A percentile compares a stretch with the other conserved stretches of the same genome.
phyloP scores from a whole-genome alignment of 2,888 invertebrate genomes.

The Bombyx huttoni region DNA sequence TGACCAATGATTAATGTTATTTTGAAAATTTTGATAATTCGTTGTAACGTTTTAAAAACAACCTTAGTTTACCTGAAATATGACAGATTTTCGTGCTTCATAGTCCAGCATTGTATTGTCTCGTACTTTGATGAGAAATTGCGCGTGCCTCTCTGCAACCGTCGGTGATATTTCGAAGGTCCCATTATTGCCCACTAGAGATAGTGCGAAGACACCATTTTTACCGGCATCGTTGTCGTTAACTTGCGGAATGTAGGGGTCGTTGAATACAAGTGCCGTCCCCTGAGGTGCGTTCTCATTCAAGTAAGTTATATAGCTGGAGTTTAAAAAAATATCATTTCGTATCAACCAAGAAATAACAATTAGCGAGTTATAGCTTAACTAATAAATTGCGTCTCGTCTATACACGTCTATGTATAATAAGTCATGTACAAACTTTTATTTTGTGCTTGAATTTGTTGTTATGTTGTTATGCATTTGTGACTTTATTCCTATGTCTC shows the following conservation, averaged over 20 bases:
- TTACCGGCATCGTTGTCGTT: constrained; percentile 86
- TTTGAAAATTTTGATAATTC: too few relatives aligned
- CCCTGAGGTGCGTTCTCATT: constrained; percentile 88
- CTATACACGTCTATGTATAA: too few relatives aligned
- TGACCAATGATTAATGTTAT: not conserved
- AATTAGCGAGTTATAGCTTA: too few relatives aligned
- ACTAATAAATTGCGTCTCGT: too few relatives aligned
- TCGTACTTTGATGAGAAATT: constrained; percentile 86
- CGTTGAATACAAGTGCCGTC: constrained; percentile 79
- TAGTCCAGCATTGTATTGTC: constrained; percentile 88
- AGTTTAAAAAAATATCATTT: constrained; percentile 13
- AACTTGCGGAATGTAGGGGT: constrained; percentile 80
- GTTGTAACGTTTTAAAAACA: too few relatives aligned
- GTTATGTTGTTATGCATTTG: too few relatives aligned
- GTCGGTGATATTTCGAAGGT: constrained; percentile 91
- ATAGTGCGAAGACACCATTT: constrained; percentile 85
- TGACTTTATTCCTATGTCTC: too few relatives aligned
- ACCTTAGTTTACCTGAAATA: constrained; percentile 74
- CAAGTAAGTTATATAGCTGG: constrained; percentile 81
- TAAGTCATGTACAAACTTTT: too few relatives aligned
- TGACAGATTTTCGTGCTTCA: constrained; percentile 82
- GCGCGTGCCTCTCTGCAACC: constrained; percentile 83
- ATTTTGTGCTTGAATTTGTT: too few relatives aligned
- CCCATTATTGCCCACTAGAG: constrained; percentile 84
- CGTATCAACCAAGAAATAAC: too few relatives aligned